Evolutionary conservation across 1,140 invertebrate species (phyloP).

Genomic region (Venturia canescens): DNA sequence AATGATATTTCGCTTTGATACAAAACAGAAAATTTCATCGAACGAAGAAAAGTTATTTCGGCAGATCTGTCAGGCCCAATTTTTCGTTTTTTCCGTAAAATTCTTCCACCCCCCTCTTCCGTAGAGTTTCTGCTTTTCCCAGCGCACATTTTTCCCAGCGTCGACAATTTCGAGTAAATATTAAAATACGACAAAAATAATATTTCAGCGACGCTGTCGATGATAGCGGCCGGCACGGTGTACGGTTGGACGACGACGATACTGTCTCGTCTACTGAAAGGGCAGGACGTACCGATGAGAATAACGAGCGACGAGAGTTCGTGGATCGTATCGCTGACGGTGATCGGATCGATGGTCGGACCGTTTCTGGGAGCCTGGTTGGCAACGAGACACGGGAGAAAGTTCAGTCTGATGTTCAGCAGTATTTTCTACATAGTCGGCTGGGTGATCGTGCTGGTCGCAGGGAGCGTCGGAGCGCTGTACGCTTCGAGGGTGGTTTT

Average conservation of each 20-base stretch:
- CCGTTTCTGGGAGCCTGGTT: conserved; percentile 73
- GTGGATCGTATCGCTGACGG: conserved; percentile 72
- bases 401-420: conserved; percentile 81
- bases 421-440: conserved; percentile 82
- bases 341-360: conserved; percentile 76
- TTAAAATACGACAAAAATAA: too few species aligned
- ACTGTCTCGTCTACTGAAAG: conserved; percentile 60
- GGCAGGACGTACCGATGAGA: conserved; percentile 62
- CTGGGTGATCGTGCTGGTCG: conserved; percentile 82
- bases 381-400: conserved; percentile 81
- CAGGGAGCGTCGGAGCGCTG: conserved; percentile 74
- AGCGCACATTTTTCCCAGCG: too few species aligned
- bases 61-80: too few species aligned
- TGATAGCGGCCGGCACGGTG: conserved; percentile 74
- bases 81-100: too few species aligned
- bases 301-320: conserved; percentile 67
- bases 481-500: conserved; percentile 80
- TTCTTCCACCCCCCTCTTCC: too few species aligned
- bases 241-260: conserved; percentile 74
- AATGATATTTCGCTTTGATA: too few species aligned
- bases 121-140: too few species aligned
- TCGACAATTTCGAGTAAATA: too few species aligned
- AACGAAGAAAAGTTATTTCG: too few species aligned
- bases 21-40: too few species aligned
- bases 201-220: conserved; percentile 72